phyloP scores from a whole-genome alignment of 2,113 vertebrate species.

The Neopipo cinnamomea region DNA sequence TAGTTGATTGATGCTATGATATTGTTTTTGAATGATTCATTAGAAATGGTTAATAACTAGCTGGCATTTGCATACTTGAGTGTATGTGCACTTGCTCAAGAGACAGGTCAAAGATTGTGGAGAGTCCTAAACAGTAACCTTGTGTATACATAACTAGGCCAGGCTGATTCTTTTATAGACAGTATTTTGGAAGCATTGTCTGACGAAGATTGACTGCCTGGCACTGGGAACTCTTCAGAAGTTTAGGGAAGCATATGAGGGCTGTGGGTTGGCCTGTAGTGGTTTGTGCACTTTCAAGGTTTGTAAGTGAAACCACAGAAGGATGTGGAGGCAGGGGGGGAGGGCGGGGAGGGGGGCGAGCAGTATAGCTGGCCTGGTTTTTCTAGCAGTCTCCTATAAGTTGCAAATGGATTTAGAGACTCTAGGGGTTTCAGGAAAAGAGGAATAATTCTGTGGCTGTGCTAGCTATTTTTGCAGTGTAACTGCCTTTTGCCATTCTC shows the following conservation, averaged over 20 bases:
- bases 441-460: background rate
- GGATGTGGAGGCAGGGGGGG: background rate
- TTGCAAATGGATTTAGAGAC: background rate
- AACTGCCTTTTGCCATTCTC: background rate
- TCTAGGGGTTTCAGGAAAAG: background rate
- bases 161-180: background rate
- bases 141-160: background rate
- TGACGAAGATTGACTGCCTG: background rate
- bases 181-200: background rate
- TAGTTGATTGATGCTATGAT: background rate
- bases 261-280: background rate
- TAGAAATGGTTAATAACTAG: background rate
- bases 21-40: background rate
- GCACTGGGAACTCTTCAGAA: background rate
- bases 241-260: background rate
- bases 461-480: background rate
- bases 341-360: too few relatives aligned
- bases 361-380: background rate
- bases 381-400: background rate
- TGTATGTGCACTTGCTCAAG: background rate
- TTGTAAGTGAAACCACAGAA: background rate
- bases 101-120: background rate
- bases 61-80: background rate
- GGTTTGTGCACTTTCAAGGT: background rate
- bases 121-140: background rate